These are phyloP conservation scores for Neomorphus geoffroyi DNA, from an alignment of 2,797 vertebrate species.

Conservation along the genomic window DNA sequence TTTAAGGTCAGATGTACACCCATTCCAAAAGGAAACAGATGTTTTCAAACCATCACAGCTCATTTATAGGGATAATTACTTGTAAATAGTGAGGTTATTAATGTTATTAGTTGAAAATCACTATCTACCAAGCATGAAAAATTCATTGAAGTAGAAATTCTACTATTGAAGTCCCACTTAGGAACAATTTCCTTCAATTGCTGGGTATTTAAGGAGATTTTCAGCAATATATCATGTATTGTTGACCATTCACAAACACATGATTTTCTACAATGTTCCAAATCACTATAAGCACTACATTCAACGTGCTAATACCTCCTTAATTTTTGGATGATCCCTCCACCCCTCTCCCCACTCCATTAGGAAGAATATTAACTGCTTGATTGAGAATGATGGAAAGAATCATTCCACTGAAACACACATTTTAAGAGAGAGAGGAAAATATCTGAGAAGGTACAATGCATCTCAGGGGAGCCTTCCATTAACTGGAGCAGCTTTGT, in stretches of 20 bases:
- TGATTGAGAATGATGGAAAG: too few species aligned
- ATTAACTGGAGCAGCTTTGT: too few species aligned
- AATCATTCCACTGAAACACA: too few species aligned
- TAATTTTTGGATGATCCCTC: too few species aligned
- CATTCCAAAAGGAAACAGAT: slow-evolving; percentile 37
- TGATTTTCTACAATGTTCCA: background rate
- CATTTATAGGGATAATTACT: slow-evolving; percentile 18
- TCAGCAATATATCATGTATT: background rate
- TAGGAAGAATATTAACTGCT: too few species aligned
- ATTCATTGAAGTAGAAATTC: background rate
- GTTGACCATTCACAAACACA: background rate
- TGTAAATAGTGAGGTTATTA: slow-evolving; percentile 40
- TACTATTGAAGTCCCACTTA: background rate
- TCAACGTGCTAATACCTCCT: background rate
- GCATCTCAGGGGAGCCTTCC: too few species aligned
- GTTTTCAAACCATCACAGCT: slow-evolving; percentile 23
- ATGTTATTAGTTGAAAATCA: background rate
- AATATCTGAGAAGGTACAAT: too few species aligned
- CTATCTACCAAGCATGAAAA: background rate
- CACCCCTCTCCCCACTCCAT: too few species aligned
- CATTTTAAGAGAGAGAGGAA: too few species aligned
- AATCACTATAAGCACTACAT: background rate
- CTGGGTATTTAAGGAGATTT: background rate
- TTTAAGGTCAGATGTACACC: background rate
- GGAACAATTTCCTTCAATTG: background rate